Evolutionary conservation across 2,888 invertebrate genomes (phyloP), one percentile per base, ranked within the genome.

Genomic region (Drosophila histrio): DNA sequence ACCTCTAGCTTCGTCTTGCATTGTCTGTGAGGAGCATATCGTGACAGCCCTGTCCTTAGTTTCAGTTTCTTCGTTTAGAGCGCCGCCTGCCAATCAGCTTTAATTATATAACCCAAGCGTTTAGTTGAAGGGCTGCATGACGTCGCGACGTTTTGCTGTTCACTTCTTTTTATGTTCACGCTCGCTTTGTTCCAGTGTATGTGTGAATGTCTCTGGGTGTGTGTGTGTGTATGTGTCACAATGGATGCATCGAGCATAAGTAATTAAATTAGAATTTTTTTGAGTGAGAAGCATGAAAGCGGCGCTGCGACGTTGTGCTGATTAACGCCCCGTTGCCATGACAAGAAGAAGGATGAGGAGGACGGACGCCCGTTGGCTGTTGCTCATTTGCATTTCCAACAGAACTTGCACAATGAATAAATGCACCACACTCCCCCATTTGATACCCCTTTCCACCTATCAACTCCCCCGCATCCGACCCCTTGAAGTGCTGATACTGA

Each of bases 211-310:
- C 44, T 28, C 15, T 34, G n/a, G n/a, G n/a, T n/a, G 50, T 44
- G 22, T 38, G 38, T 47, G 46, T 73, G 54, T 57, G 53, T 73
- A 61, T 84, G 61, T 66, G 50, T 60, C 84, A 90, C 89, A 89
- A 88, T 87, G 82, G 77, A 84, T 84, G 89, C 89, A 90, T 82
- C 77, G 85, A 89, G 90, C 89, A 89, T 90, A 90, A 91, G 90
- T 91, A 91, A 91, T 91, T 91, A 90, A 91, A 91, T 91, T 91
- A 91, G 89, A 89, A 87, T 82, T 87, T 84, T 59, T 89, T 79
- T 72, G 58, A 41, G 46, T 22, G 76, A 83, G 82, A 70, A 77
- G 88, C 73, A 77, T 85, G 59, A 77, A 81, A 83, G 77, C 72
- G 68, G 49, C 70, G 65, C 64, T 52, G 53, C 46, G 66, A 69